Base-by-base conservation (phyloP, 2,888 invertebrate genomes). In the Abrostola triplasia region DNA sequence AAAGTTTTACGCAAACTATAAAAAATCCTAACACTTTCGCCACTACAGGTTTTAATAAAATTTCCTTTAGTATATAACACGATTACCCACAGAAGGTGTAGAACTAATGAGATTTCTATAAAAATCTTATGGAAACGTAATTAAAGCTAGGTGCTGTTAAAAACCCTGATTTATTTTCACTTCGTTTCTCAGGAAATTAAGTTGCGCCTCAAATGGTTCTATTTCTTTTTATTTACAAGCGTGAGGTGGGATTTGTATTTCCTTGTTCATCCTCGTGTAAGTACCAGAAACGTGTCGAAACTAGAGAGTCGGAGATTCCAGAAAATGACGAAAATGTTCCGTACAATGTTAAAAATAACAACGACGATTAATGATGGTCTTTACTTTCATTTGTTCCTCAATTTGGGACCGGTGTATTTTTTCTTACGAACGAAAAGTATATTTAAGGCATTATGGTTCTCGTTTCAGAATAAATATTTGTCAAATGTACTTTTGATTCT, bases 211-310 rank as follows among this genome's bases (percentile, higher is more conserved):
- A 6, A 47, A 48, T 5, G 5, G 1, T 35, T 13, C 24, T 13
- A 7, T 5, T 6, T 24, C 11, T n/a, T 13, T 40, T 57, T 67
- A 37, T 60, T 53, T 67, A 56, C 52, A 53, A 37, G 13, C 24
- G 11, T 36, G 8, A 11, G 40, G 2, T 12, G 9, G 37, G 44
- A 49, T 56, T 41, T 70, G 36, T 44, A 59, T 40, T 61, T 24
- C 41, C 44, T 60, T 70, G 24, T 71, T 59, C 53, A 38, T 71
- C 72, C 41, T 13, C 36, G 35, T 53, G 47, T 60, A 54, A 48
- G 58, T 52, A 56, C 9, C 24, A 8, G 44, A 42, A 57, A 65
- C 59, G 59, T 59, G 71, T 59, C 40, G 9, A 35, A 64, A 59
- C 5, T 12, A 8, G 11, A 7, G 6, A 8, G 38, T 50, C 8